A percentile compares a stretch with the other conserved stretches of the same genome.
These are phyloP conservation scores for Pseudomyrmex concolor DNA, from an alignment of 1,140 invertebrate species.

Conservation along the genomic window DNA sequence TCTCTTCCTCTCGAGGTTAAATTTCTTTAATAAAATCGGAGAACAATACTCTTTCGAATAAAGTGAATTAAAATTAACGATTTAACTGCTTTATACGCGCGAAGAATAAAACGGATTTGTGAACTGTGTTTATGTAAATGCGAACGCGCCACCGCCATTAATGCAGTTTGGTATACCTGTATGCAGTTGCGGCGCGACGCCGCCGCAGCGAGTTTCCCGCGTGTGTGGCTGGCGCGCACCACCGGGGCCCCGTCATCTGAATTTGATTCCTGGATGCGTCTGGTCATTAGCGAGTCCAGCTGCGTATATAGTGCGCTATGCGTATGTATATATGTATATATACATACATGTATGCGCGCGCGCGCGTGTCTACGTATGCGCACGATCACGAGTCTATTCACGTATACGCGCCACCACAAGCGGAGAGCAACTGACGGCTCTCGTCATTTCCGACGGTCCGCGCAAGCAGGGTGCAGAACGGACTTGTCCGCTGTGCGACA, in stretches of 20 bases:
- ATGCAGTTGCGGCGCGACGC: slow-evolving; percentile 6
- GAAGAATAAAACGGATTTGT: no score
- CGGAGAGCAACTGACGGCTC: slow-evolving; percentile 56
- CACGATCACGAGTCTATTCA: slow-evolving; percentile 63
- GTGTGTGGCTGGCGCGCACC: slow-evolving; percentile 47
- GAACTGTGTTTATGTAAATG: no score
- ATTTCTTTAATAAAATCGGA: no score
- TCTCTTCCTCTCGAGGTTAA: no score
- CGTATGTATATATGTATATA: no score
- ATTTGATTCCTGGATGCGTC: slow-evolving; percentile 77
- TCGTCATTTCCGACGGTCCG: slow-evolving; percentile 65
- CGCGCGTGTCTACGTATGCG: not conserved
- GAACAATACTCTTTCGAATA: no score
- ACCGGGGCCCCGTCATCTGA: slow-evolving; percentile 66
- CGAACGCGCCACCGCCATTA: no score
- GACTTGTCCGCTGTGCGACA: slow-evolving; percentile 39
- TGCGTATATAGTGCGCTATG: slow-evolving; percentile 45
- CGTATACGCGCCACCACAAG: slow-evolving; percentile 41
- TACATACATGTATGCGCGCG: not conserved
- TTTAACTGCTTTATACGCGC: no score
- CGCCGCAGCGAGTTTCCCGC: slow-evolving; percentile 14
- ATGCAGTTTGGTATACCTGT: not conserved
- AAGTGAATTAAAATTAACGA: no score
- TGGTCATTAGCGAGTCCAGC: slow-evolving; percentile 76
- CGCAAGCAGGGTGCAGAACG: not conserved